Base-by-base conservation (phyloP, 2,113 vertebrate species). In the Leptocoma aspasia region DNA sequence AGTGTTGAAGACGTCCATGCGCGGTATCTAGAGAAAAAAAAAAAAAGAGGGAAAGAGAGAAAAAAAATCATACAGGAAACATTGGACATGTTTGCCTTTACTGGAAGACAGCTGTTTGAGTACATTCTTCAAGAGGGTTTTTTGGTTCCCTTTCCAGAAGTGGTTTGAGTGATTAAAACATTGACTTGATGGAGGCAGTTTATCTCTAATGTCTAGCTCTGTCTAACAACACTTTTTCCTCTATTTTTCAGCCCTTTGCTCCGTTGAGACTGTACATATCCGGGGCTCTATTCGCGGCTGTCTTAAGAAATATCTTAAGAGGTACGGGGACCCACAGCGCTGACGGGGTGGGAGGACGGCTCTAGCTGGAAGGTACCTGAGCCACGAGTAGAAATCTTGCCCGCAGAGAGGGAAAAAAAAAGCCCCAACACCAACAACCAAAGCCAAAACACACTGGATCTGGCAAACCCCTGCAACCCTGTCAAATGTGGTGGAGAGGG, bases 1-100 rank as follows among this genome's bases (percentile, higher is more conserved):
- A 13, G 19, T 45, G 49, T 33, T 66, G 31, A 78, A 81, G 64
- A 37, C 1, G 35, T 24, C 35, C 44, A 44, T 60, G 49, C 0
- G 1, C 27, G 12, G 13, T 56, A 70, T 82, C 63, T 57, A 65
- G 24, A 57, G 28, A 15, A 35, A 7, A 19, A 13, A 8, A 10
- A 8, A 41, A 80, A 57, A 70, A 54, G 9, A 23, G 9, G 5
- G 22, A 4, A 22, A 23, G 60, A 50, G 45, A 23, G 28, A 30
- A 84, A 57, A 73, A 78, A 92, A 78, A 41, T 56, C 33, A 39
- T 78, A 93, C 87, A 95, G 95, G 94, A 96, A 96, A 92, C 82
- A 89, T 76, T 92, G 95, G 89, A 96, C 95, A 92, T 96, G 92
- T 95, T 95, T 93, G 91, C 60, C 89, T 96, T 96, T 82, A 92